phyloP scores from a whole-genome alignment of 2,888 invertebrate species.

The Bibio marci region DNA sequence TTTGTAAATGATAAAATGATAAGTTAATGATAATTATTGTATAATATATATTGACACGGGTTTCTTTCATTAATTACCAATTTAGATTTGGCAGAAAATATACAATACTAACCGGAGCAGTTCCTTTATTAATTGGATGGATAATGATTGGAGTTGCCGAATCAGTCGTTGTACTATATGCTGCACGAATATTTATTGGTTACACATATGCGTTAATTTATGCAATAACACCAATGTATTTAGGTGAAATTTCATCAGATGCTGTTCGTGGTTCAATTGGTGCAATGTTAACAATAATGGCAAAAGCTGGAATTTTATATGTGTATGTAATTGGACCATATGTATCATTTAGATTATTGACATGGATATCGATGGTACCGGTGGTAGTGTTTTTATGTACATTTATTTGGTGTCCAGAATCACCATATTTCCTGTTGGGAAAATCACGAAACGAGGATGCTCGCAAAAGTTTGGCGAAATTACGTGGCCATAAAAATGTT shows the following conservation, averaged over 20 bases:
- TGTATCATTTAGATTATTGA: constrained; percentile 35
- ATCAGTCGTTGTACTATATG: constrained; percentile 37
- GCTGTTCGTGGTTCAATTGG: constrained; percentile 42
- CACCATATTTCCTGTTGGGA: constrained; percentile 39
- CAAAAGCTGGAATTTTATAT: constrained; percentile 41
- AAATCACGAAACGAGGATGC: constrained; percentile 37
- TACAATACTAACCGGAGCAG: constrained; percentile 37
- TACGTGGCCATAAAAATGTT: constrained; percentile 37
- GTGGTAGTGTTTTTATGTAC: constrained; percentile 37
- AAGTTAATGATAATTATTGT: no score
- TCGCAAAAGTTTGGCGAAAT: constrained; percentile 35
- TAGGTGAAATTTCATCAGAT: constrained; percentile 43
- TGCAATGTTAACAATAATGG: constrained; percentile 38
- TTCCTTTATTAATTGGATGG: constrained; percentile 46
- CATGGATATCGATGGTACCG: constrained; percentile 36
- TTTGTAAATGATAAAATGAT: not conserved
- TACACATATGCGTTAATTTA: constrained; percentile 43
- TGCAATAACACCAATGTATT: constrained; percentile 44
- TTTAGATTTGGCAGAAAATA: constrained; percentile 43
- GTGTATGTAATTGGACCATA: constrained; percentile 43
- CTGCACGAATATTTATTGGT: constrained; percentile 42
- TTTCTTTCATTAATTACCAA: no score
- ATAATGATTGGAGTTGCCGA: constrained; percentile 40
- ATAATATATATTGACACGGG: no score
- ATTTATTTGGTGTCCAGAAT: constrained; percentile 49